Base-by-base conservation (phyloP, 2,113 vertebrate species). In the Chrysemys picta region DNA sequence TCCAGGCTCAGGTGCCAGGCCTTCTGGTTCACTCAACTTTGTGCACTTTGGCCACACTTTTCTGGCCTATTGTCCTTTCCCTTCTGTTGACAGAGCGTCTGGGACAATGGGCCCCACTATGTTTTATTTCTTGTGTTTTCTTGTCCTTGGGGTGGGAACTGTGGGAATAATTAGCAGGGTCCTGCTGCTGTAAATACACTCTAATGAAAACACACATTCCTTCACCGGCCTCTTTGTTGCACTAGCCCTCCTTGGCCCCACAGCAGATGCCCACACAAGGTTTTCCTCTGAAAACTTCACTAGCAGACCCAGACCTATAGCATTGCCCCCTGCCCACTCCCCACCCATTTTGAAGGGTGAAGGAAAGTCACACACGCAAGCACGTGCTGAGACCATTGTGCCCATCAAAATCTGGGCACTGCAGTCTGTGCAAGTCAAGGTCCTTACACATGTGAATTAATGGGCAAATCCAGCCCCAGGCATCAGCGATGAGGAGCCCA, bases 231-330 rank as follows among this genome's bases (percentile, higher is more conserved):
- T 4, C 27, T n/a, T 38, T 42, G 49, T 22, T 91, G 56, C 59
- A 8, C 19, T 81, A 25, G 38, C 14, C 9, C 50, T 0, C 4
- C 17, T 35, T 82, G 35, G 38, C 14, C 10, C 6, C 31, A 4
- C 16, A 9, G 29, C 54, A 82, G 56, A 45, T 85, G 65, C 24
- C 42, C n/a, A 57, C 0, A 0, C 17, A 14, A 25, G 6, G 0
- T 0, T 72, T 29, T 65, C 82, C 85, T 83, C 80, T 42, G 49
- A 76, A 78, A 29, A 54, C 52, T 31, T 65, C 31, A 29, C 31
- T 59, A 47, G 6, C 3, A 62, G 47, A 47, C 3, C 38, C 45
- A n/a, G 59, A 80, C 8, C 5, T n/a, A 47, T 72, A 38, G 56
- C 50, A 80, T 3, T 17, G 52, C 31, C 79, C 56, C 59, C 5